phyloP scores from a whole-genome alignment of 1,140 invertebrate species.

The Bombus pyrosoma region DNA sequence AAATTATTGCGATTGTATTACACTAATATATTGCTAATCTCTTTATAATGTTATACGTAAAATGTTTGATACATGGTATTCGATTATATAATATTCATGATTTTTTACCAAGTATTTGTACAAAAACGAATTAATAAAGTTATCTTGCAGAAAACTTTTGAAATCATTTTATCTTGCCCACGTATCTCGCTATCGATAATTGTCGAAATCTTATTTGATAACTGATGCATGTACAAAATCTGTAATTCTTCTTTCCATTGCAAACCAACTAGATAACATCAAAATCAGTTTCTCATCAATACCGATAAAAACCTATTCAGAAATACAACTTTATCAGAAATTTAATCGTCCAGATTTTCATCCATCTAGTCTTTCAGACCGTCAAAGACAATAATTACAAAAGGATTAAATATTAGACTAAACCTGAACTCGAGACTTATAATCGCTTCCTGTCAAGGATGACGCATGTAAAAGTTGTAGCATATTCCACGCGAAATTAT shows the following conservation, averaged over 20 bases:
- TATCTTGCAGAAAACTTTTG: too few species aligned
- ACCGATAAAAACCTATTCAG: background rate
- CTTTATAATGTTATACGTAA: background rate
- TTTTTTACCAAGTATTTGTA: slow-evolving; percentile 48
- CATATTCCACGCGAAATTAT: background rate
- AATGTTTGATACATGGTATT: background rate
- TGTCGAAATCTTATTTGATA: background rate
- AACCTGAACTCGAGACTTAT: background rate
- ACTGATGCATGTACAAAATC: too few species aligned
- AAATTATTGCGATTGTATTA: background rate
- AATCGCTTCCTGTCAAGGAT: background rate
- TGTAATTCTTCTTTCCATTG: background rate
- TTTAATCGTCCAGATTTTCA: background rate
- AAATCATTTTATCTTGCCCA: background rate
- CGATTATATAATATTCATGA: slow-evolving; percentile 18
- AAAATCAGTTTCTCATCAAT: background rate
- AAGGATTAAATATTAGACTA: background rate
- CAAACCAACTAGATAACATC: too few species aligned
- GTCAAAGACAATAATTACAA: background rate
- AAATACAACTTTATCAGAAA: background rate
- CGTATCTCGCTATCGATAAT: background rate
- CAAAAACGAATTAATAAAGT: slow-evolving; percentile 44
- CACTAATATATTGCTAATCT: background rate
- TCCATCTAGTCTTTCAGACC: background rate
- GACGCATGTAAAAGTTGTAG: background rate